phyloP scores from a whole-genome alignment of 1,140 invertebrate species.

The Papilio glaucus region DNA sequence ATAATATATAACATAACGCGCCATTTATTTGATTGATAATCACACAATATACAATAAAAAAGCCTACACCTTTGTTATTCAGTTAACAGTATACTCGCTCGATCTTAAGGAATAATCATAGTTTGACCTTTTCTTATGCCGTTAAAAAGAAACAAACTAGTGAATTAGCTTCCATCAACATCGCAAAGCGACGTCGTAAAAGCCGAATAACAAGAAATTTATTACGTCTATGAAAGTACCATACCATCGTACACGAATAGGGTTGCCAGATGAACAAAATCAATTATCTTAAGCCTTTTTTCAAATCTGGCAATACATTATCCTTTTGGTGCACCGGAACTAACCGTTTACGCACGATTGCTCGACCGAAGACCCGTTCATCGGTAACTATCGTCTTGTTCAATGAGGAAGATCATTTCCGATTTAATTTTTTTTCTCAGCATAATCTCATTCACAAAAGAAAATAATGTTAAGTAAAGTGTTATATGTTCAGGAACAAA shows the following conservation, averaged over 20 bases:
- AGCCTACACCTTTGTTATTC: not conserved
- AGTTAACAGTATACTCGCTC: not conserved
- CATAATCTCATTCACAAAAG: not conserved
- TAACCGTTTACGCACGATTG: conserved; percentile 17
- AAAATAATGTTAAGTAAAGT: not conserved
- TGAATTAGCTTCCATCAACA: conserved; percentile 27
- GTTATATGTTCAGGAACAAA: no score
- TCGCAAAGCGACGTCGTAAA: conserved; percentile 22
- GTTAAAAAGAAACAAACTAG: conserved; percentile 18
- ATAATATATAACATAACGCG: not conserved
- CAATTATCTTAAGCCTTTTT: not conserved
- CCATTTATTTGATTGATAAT: not conserved
- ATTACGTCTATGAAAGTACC: conserved; percentile 27
- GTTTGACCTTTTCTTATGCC: conserved; percentile 18
- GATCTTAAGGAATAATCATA: not conserved
- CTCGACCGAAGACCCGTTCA: not conserved
- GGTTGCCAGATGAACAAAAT: not conserved
- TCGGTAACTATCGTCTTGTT: not conserved
- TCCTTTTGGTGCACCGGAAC: conserved; percentile 15
- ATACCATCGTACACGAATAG: not conserved
- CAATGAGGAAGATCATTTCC: not conserved
- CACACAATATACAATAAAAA: not conserved
- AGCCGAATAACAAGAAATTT: conserved; percentile 19
- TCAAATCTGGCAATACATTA: not conserved
- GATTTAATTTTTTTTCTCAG: not conserved